These are phyloP conservation scores for Tretioscincus oriximinensis DNA, from an alignment of 2,113 vertebrate species.

Conservation along the genomic window DNA sequence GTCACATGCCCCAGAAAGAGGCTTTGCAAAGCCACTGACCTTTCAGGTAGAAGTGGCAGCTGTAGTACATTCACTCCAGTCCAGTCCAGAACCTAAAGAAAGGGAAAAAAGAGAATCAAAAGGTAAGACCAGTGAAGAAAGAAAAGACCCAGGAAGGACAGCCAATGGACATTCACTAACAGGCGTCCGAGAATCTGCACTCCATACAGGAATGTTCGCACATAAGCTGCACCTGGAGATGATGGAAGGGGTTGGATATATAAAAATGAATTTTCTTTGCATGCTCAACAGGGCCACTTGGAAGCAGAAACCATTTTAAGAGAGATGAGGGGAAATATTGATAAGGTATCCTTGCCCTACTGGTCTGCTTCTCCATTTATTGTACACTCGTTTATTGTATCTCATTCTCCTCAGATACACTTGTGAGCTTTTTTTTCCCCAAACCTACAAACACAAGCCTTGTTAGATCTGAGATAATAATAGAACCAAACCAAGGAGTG, in stretches of 20 bases:
- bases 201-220: background rate
- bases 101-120: conserved; percentile 22
- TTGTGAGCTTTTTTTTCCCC: background rate
- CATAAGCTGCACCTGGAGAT: background rate
- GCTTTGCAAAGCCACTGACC: conserved; percentile 46
- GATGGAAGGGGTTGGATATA: background rate
- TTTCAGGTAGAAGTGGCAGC: conserved; percentile 58
- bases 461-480: background rate
- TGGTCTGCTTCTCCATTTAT: background rate
- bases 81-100: conserved; percentile 63
- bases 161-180: background rate
- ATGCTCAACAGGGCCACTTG: background rate
- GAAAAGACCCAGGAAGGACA: background rate
- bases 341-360: background rate
- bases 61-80: conserved; percentile 70
- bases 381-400: background rate
- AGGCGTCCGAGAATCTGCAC: background rate
- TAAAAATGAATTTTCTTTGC: background rate
- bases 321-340: background rate
- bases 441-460: background rate
- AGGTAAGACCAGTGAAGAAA: background rate
- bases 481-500: background rate
- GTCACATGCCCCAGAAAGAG: background rate
- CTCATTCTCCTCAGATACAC: background rate
- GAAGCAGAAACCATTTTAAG: background rate